Conservation (phyloP, 2,113 vertebrate genomes). For the Murina feae region DNA sequence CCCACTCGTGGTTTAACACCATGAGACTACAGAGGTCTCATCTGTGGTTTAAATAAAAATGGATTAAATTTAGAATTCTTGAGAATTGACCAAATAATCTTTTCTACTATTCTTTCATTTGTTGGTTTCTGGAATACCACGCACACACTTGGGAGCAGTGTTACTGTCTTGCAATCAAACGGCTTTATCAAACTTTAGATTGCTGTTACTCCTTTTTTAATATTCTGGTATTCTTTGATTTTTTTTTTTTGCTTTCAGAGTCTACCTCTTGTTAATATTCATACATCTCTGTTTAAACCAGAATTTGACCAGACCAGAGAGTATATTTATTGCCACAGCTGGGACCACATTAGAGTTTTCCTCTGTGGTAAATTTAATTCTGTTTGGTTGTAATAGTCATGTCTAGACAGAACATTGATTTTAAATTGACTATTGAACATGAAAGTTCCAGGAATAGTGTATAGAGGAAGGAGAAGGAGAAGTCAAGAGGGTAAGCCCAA, state of each 20-base stretch:
- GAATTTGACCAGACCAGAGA: slow-evolving; percentile 42
- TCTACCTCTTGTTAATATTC: not conserved
- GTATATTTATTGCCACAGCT: slow-evolving; percentile 45
- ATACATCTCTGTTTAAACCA: slow-evolving; percentile 45
- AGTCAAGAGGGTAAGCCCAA: slow-evolving; percentile 23
- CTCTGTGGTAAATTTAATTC: slow-evolving; percentile 61
- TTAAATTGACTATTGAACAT: slow-evolving; percentile 71
- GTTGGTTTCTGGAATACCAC: slow-evolving; percentile 8
- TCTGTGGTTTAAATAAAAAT: slow-evolving; percentile 3
- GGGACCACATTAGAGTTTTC: slow-evolving; percentile 52
- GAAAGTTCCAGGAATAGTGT: slow-evolving; percentile 64
- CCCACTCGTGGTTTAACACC: not conserved
- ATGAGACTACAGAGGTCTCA: not conserved
- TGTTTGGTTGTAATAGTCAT: slow-evolving; percentile 60
- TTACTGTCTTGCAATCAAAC: slow-evolving; percentile 7
- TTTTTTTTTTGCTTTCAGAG: slow-evolving; percentile 21
- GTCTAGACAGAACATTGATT: slow-evolving; percentile 73
- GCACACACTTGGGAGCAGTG: not conserved
- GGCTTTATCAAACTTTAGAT: slow-evolving; percentile 22
- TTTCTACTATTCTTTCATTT: slow-evolving; percentile 43
- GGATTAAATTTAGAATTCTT: slow-evolving; percentile 28
- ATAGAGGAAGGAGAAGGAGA: slow-evolving; percentile 37
- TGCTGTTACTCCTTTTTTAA: slow-evolving; percentile 8
- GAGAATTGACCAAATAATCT: slow-evolving; percentile 26
- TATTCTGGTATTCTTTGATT: slow-evolving; percentile 50